Percentiles rank a stretch among this genome's conserved stretches.
These are phyloP conservation scores for Whitmania pigra DNA, from an alignment of 1,140 invertebrate species.

Conservation along the genomic window DNA sequence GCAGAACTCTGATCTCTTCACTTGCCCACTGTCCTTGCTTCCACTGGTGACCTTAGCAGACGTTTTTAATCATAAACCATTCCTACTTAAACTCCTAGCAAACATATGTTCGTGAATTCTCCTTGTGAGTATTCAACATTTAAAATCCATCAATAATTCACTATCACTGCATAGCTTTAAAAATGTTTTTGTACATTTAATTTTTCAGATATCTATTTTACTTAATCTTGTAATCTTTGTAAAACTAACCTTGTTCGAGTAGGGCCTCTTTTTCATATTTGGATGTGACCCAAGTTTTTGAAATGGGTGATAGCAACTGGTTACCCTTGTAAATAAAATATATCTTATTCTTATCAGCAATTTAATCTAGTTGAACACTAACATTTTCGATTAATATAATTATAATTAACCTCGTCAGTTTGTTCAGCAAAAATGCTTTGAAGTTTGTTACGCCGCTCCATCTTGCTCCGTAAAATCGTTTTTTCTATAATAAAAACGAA, in stretches of 20 bases:
- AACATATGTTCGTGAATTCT: neutral
- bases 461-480: too few relatives aligned
- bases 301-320: slow-evolving; percentile 29
- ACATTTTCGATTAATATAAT: too few relatives aligned
- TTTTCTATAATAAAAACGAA: too few relatives aligned
- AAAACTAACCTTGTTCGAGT: slow-evolving; percentile 36
- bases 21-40: slow-evolving; percentile 47
- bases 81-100: neutral
- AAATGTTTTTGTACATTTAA: neutral
- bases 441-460: too few relatives aligned
- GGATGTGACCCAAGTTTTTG: slow-evolving; percentile 43
- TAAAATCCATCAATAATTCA: neutral
- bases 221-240: neutral
- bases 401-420: too few relatives aligned
- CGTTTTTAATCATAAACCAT: neutral
- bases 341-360: too few relatives aligned
- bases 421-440: too few relatives aligned
- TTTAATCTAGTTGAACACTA: too few relatives aligned
- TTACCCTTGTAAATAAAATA: too few relatives aligned
- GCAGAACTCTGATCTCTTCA: slow-evolving; percentile 43
- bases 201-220: neutral
- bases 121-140: too few relatives aligned
- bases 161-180: neutral
- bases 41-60: slow-evolving; percentile 40
- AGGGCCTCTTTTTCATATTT: slow-evolving; percentile 41